phyloP scores from a whole-genome alignment of 1,140 invertebrate species.

The Orchesella cincta region DNA sequence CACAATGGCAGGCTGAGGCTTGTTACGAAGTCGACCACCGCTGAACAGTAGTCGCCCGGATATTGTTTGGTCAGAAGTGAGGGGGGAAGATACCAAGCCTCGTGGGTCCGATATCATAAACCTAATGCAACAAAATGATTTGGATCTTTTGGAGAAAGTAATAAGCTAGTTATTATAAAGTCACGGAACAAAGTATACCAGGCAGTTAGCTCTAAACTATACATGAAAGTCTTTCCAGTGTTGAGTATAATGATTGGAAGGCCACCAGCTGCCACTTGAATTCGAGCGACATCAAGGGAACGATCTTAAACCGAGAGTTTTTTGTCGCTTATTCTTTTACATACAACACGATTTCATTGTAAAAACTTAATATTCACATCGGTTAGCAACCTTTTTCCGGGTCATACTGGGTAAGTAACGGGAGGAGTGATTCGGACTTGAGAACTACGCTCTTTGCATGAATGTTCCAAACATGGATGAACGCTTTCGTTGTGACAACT shows the following conservation, averaged over 20 bases:
- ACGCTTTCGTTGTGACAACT: constrained; percentile 52
- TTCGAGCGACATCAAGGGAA: constrained; percentile 61
- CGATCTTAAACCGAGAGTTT: constrained; percentile 39
- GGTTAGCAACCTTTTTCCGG: constrained; percentile 44
- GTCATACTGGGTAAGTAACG: constrained; percentile 50
- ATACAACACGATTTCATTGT: constrained; percentile 28
- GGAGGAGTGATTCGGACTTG: constrained; percentile 49
- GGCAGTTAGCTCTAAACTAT: constrained; percentile 63
- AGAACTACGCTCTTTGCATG: constrained; percentile 50
- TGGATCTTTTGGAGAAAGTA: neutral
- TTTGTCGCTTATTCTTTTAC: constrained; percentile 20
- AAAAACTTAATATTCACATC: constrained; percentile 34
- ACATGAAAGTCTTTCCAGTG: constrained; percentile 70
- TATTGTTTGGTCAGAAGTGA: neutral
- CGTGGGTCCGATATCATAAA: constrained; percentile 32
- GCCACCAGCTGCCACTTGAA: constrained; percentile 64
- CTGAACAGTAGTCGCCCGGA: neutral
- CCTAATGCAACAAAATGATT: constrained; percentile 31
- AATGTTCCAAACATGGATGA: constrained; percentile 54
- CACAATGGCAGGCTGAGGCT: constrained; percentile 20
- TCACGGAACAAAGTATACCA: no score
- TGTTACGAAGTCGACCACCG: neutral
- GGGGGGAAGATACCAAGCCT: constrained; percentile 32
- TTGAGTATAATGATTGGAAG: constrained; percentile 67
- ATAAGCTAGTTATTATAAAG: no score